phyloP scores from a whole-genome alignment of 1,140 invertebrate species.

The Drosophila erecta region DNA sequence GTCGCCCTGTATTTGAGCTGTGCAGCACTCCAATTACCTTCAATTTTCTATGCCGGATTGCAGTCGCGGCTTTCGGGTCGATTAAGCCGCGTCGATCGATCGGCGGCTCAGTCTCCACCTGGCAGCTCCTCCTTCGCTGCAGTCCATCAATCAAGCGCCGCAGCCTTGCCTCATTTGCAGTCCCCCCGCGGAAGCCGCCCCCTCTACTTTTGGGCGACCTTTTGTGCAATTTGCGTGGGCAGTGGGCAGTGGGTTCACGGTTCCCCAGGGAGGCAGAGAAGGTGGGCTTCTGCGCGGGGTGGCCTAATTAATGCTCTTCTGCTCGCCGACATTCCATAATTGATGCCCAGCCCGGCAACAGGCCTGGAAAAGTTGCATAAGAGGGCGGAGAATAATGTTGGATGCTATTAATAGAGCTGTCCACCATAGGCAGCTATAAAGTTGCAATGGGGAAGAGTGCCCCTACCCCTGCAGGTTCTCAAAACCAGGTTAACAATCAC shows the following conservation, averaged over 20 bases:
- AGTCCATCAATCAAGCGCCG: slow-evolving; percentile 29
- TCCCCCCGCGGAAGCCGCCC: not conserved
- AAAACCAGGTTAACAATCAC: too few species aligned
- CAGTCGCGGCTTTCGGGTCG: slow-evolving; percentile 2
- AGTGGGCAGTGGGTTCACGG: not conserved
- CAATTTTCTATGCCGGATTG: not conserved
- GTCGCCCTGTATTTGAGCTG: slow-evolving; percentile 16
- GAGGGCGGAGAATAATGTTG: not conserved
- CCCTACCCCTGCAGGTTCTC: too few species aligned
- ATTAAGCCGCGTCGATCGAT: slow-evolving; percentile 22
- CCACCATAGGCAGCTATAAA: too few species aligned
- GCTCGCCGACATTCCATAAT: slow-evolving; percentile 37
- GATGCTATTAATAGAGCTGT: not conserved
- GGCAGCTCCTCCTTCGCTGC: slow-evolving; percentile 18
- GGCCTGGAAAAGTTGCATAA: slow-evolving; percentile 4
- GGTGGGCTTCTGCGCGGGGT: not conserved
- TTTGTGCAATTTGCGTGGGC: slow-evolving; percentile 32
- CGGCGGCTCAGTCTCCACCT: slow-evolving; percentile 5
- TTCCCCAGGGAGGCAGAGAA: not conserved
- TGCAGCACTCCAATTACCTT: too few species aligned
- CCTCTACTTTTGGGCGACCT: slow-evolving; percentile 3
- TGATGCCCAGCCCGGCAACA: slow-evolving; percentile 6
- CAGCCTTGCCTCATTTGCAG: slow-evolving; percentile 3
- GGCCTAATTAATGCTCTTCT: slow-evolving; percentile 35
- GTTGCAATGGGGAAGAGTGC: too few species aligned